These are phyloP conservation scores for Silurus asotus DNA, from an alignment of 2,113 vertebrate genomes.

Conservation along the genomic window DNA sequence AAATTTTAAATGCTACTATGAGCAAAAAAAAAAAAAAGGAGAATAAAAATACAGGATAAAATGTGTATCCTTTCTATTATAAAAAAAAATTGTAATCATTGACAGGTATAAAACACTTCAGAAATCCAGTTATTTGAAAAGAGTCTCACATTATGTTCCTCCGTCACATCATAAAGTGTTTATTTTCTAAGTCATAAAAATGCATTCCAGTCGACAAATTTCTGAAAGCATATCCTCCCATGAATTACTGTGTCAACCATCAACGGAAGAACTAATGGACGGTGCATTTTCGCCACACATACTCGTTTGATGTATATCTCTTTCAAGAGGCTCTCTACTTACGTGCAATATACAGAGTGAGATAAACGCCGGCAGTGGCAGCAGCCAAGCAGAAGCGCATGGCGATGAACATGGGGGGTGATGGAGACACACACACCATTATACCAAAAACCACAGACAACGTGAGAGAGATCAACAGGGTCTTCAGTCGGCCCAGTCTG, in stretches of 20 bases:
- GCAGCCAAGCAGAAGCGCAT: slow-evolving; percentile 84
- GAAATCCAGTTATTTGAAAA: neutral
- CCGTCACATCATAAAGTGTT: neutral
- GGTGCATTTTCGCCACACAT: neutral
- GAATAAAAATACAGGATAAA: too few species aligned
- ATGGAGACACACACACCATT: slow-evolving; percentile 81
- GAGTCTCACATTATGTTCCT: neutral
- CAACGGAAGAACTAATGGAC: neutral
- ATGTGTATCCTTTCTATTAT: neutral
- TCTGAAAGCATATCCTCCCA: neutral
- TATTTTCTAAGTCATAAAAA: neutral
- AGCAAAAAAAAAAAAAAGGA: neutral
- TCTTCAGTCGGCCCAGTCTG: slow-evolving; percentile 80
- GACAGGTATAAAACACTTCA: neutral
- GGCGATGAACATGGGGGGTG: slow-evolving; percentile 80
- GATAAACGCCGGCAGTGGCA: slow-evolving; percentile 78
- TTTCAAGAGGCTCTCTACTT: slow-evolving; percentile 62
- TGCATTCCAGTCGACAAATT: neutral
- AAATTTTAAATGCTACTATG: neutral
- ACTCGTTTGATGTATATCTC: neutral
- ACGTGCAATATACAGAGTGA: slow-evolving; percentile 84
- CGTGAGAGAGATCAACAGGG: slow-evolving; percentile 78
- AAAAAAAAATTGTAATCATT: neutral
- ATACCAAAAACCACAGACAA: slow-evolving; percentile 83
- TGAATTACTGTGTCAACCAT: neutral